phyloP scores from a whole-genome alignment of 2,113 vertebrate genomes.

The Falcunculus frontatus region DNA sequence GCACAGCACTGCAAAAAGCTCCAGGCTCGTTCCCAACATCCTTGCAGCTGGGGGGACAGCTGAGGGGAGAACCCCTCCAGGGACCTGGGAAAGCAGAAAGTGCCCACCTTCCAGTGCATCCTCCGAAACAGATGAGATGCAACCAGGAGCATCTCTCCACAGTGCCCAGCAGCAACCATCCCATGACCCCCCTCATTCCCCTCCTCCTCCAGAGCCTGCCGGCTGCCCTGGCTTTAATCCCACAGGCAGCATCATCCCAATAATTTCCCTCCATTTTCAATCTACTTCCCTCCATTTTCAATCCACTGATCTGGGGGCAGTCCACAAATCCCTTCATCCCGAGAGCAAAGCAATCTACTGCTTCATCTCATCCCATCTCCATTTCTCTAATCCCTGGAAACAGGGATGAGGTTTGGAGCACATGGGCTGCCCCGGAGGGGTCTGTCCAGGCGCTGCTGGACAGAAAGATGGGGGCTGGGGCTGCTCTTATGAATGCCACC shows the following conservation, averaged over 20 bases:
- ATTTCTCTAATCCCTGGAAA: constrained; percentile 43
- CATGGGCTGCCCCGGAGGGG: background rate
- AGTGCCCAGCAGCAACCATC: background rate
- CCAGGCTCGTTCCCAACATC: background rate
- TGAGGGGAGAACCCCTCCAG: background rate
- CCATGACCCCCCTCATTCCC: accelerated
- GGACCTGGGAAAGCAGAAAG: background rate
- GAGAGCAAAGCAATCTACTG: constrained; percentile 23
- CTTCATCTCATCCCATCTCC: constrained; percentile 20
- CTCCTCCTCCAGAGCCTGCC: background rate
- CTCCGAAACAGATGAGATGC: background rate
- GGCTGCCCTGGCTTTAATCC: constrained; percentile 50
- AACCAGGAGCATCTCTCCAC: background rate
- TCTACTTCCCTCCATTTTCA: constrained; percentile 43
- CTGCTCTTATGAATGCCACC: background rate
- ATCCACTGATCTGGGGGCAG: constrained; percentile 40
- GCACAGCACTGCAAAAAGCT: background rate
- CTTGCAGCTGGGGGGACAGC: background rate
- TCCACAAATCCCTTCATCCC: constrained; percentile 34
- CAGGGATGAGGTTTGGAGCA: background rate
- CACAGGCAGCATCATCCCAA: background rate
- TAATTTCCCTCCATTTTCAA: constrained; percentile 43
- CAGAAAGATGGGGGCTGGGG: background rate
- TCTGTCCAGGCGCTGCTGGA: background rate
- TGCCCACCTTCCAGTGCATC: background rate